phyloP scores from a whole-genome alignment of 1,140 invertebrate species.

The Camponotus floridanus region DNA sequence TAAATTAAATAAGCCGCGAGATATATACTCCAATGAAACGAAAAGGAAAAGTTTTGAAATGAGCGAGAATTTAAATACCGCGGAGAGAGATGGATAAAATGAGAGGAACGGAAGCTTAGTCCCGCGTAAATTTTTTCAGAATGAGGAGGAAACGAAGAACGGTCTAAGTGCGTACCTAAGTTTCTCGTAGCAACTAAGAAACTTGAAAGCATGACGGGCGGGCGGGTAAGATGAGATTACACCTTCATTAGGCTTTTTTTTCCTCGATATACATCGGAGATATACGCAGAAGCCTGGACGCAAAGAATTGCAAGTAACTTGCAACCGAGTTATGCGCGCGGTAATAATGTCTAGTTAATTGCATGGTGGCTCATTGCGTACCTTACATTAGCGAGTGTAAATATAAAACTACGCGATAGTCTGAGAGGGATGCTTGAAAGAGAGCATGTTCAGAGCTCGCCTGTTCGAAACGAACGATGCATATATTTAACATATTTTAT shows the following conservation, averaged over 20 bases:
- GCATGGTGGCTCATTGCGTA: conserved; percentile 61
- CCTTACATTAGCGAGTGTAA: conserved; percentile 3
- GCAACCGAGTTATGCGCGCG: conserved; percentile 70
- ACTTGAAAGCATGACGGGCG: conserved; percentile 53
- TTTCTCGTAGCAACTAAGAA: conserved; percentile 46
- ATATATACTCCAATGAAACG: not conserved
- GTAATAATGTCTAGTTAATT: conserved; percentile 81
- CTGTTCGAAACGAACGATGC: not conserved
- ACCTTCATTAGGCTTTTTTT: conserved; percentile 58
- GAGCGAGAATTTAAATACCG: conserved; percentile 12
- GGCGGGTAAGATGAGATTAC: conserved; percentile 68
- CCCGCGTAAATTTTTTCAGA: conserved; percentile 49
- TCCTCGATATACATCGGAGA: conserved; percentile 55
- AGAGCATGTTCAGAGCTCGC: conserved; percentile 26
- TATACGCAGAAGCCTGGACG: conserved; percentile 38
- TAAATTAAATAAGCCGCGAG: not conserved
- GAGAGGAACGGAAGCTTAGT: conserved; percentile 61
- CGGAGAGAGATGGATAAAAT: conserved; percentile 53
- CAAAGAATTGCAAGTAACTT: conserved; percentile 73
- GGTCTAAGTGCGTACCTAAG: conserved; percentile 24
- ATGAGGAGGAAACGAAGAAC: conserved; percentile 29
- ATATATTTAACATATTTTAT: conserved; percentile 20
- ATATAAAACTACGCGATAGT: conserved; percentile 60
- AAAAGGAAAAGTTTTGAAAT: not conserved
- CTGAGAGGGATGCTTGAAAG: not conserved